Conservation (phyloP, 2,888 invertebrate genomes). For the Platycnemis pennipes region DNA sequence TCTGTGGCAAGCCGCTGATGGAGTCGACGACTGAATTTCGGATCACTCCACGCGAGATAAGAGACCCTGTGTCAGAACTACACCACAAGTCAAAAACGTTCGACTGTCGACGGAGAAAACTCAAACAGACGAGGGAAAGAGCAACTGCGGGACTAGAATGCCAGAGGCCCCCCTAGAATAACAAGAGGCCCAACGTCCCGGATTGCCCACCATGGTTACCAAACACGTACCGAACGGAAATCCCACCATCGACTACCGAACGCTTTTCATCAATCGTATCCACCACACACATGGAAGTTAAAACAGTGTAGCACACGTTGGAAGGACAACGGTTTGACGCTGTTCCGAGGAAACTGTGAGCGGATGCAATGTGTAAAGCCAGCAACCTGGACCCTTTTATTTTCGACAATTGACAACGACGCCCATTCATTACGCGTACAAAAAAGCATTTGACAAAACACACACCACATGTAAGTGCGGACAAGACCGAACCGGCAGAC, state of each 20-base stretch:
- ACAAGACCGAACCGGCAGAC: neutral
- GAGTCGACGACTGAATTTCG: neutral
- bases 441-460: constrained; percentile 34
- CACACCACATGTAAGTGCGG: neutral
- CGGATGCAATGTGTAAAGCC: constrained; percentile 22
- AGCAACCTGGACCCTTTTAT: constrained; percentile 24
- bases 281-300: neutral
- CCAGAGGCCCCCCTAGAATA: neutral
- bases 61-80: constrained; percentile 11
- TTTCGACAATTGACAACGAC: constrained; percentile 19
- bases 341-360: neutral
- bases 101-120: neutral
- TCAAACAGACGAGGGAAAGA: neutral
- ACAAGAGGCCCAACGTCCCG: neutral
- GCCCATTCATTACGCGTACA: constrained; percentile 27
- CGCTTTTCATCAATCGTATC: neutral
- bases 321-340: neutral
- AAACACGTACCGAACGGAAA: neutral
- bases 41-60: neutral
- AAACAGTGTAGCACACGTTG: neutral
- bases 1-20: neutral
- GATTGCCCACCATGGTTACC: neutral
- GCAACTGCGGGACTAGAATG: neutral
- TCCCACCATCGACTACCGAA: neutral
- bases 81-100: constrained; percentile 10